Percentiles rank a stretch among this genome's conserved stretches.
Evolutionary conservation across 1,140 invertebrate species (phyloP).

Genomic region (Trichonephila clavata): DNA sequence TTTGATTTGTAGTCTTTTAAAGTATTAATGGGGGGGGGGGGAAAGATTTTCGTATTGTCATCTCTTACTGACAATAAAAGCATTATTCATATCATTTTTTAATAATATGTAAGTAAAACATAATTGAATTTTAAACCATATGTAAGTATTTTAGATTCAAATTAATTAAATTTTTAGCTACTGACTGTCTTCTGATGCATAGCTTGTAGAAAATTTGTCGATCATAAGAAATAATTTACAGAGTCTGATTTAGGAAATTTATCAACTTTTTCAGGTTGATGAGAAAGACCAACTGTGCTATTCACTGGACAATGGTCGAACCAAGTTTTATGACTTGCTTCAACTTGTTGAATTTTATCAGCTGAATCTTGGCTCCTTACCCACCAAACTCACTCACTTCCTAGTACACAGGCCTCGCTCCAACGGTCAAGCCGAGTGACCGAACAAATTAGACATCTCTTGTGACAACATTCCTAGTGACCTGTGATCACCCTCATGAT

Average conservation of each 20-base stretch:
- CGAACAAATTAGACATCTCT: neutral
- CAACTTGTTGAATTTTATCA: conserved; percentile 87
- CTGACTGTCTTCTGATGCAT: no score
- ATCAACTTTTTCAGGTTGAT: conserved; percentile 76
- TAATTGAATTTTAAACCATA: no score
- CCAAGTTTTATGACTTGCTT: conserved; percentile 86
- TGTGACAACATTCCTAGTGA: conserved; percentile 67
- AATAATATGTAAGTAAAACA: no score
- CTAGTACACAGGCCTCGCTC: conserved; percentile 80
- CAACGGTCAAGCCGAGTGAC: conserved; percentile 58
- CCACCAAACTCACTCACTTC: conserved; percentile 85
- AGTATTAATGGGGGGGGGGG: no score
- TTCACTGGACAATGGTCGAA: conserved; percentile 85
- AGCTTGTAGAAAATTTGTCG: no score
- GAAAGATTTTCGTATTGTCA: no score
- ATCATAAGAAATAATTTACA: no score
- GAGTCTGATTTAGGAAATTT: neutral
- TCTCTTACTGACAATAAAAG: no score
- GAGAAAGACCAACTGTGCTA: conserved; percentile 81
- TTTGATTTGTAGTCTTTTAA: no score
- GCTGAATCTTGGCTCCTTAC: conserved; percentile 85
- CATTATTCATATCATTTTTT: no score
- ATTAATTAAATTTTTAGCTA: no score
- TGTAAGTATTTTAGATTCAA: no score
- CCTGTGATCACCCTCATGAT: conserved; percentile 56